Evolutionary conservation across 2,113 vertebrate species (phyloP), one percentile per base, ranked within the genome.

Genomic region (Synchiropus splendidus): DNA sequence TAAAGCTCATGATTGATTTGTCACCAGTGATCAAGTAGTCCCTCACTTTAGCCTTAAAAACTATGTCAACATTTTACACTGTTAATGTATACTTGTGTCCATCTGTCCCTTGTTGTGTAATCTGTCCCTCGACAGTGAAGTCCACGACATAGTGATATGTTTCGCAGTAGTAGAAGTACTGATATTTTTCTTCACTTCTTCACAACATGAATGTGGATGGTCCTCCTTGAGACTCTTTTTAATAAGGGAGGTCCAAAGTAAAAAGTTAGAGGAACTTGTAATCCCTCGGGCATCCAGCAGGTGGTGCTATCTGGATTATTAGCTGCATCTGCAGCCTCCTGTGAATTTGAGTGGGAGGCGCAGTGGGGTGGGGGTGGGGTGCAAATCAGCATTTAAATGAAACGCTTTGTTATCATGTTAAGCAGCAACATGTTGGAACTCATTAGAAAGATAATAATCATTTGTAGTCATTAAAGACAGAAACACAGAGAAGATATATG

Each of bases 391-490:
- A 79, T 80, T 63, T 75, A 68, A 80, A 81, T 51, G 1, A 60
- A 60, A 51, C 52, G 13, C 43, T 42, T 32, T 61, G 54, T 83
- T 83, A 48, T 77, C 39, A 79, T 79, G 79, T 40, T 64, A 79
- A 82, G 36, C 68, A 70, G 70, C 43, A 68, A 72, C 77, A 72
- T 27, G 71, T 63, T 71, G 63, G 46, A 61, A n/a, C 54, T 74
- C 65, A 77, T 83, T 81, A 77, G 47, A 75, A 76, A 76, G 64
- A 79, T 77, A 71, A 79, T 69, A 52, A 73, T 73, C 63, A 72
- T 57, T 64, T 64, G 61, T 73, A 45, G 6, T 48, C 59, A 62
- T 58, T 64, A 65, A 64, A 67, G 48, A 64, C 47, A 51, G 55
- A 56, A 51, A 42, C 43, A 1, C 9, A 15, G 16, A 15, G 38